Conservation (phyloP, 37 sponge, comb jelly and placozoan species). For the Oopsacas minuta region DNA sequence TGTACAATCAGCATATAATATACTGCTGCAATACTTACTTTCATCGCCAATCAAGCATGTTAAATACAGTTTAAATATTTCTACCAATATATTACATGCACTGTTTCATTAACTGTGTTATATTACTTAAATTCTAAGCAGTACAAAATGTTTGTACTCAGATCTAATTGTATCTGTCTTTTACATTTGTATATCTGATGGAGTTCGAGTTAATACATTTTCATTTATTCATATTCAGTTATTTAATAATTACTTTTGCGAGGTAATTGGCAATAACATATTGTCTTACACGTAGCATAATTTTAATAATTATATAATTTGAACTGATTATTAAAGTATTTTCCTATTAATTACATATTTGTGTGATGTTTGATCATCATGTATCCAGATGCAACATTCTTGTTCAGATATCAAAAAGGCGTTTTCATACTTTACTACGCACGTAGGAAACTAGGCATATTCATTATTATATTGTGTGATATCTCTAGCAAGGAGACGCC, state of each 20-base stretch:
- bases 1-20: not conserved
- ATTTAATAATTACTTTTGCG: too few species aligned
- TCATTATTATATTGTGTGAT: not conserved
- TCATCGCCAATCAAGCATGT: not conserved
- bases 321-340: too few species aligned
- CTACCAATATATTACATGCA: not conserved
- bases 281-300: too few species aligned
- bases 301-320: too few species aligned
- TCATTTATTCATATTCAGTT: too few species aligned
- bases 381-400: not conserved
- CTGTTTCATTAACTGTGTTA: not conserved
- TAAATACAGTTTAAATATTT: not conserved
- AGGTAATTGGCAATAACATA: too few species aligned
- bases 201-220: not conserved
- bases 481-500: not conserved
- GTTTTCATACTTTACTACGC: not conserved
- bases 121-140: not conserved
- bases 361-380: too few species aligned
- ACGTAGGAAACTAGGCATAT: not conserved
- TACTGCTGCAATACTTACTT: not conserved
- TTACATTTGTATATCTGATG: constrained; percentile 16
- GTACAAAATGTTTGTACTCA: not conserved
- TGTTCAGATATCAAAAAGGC: not conserved
- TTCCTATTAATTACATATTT: too few species aligned
- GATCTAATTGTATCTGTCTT: not conserved